These are phyloP conservation scores for Helogale parvula DNA, from an alignment of 2,113 vertebrate species.

Conservation along the genomic window DNA sequence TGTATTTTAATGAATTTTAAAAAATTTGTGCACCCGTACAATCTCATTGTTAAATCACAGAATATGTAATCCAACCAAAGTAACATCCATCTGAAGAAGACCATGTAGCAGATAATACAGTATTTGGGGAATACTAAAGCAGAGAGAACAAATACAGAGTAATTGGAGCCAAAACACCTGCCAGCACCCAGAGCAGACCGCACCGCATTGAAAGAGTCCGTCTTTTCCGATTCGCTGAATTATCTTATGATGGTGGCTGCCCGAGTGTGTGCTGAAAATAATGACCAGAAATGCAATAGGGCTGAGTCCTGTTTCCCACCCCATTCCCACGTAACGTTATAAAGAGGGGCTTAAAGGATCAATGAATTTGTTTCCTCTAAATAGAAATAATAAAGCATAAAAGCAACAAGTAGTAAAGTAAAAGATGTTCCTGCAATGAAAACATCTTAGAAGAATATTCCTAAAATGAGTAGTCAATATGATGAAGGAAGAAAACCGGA, in stretches of 20 bases:
- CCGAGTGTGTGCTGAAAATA: neutral
- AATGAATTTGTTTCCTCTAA: neutral
- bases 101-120: neutral
- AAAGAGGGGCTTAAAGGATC: neutral
- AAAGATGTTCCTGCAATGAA: neutral
- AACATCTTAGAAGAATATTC: constrained; percentile 8
- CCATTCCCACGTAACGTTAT: neutral
- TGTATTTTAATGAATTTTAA: neutral
- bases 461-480: constrained; percentile 3
- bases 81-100: neutral
- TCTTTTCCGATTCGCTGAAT: neutral
- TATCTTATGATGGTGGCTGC: neutral
- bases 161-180: neutral
- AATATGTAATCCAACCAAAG: neutral
- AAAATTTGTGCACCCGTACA: neutral
- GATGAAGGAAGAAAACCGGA: neutral
- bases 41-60: neutral
- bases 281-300: neutral
- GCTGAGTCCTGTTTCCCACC: neutral
- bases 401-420: neutral
- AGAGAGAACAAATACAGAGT: neutral
- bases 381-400: constrained; percentile 5
- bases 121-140: neutral
- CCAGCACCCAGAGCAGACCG: too few relatives aligned
- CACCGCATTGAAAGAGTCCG: neutral